Conservation (phyloP, 2,888 invertebrate genomes). For the Dasypogon diadema region DNA sequence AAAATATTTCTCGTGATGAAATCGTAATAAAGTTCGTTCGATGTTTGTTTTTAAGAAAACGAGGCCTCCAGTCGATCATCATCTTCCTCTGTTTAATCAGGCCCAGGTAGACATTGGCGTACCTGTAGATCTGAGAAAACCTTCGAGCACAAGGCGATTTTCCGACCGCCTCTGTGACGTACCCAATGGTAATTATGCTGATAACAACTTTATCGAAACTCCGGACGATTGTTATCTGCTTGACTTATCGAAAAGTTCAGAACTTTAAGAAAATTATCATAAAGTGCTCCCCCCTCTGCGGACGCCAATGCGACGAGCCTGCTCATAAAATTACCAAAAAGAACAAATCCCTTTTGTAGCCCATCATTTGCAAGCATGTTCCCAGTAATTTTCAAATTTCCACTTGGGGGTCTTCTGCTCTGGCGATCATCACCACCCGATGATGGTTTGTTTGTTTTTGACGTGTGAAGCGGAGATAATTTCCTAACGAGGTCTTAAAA, state of each 20-base stretch:
- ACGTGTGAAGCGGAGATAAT: constrained; percentile 52
- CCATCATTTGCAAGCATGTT: constrained; percentile 48
- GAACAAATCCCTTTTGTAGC: constrained; percentile 1
- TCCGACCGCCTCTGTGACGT: constrained; percentile 12
- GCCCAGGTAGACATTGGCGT: constrained; percentile 18
- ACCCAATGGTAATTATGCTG: constrained; percentile 28
- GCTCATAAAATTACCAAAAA: constrained; percentile 1
- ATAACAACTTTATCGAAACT: constrained; percentile 46
- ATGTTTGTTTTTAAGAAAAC: constrained; percentile 37
- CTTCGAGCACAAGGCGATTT: neutral
- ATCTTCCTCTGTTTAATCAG: constrained; percentile 30
- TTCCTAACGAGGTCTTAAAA: constrained; percentile 50
- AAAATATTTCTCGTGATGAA: constrained; percentile 54
- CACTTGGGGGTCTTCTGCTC: constrained; percentile 38
- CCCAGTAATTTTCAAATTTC: constrained; percentile 48
- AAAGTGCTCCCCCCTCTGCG: neutral
- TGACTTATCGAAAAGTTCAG: constrained; percentile 6
- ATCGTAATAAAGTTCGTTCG: constrained; percentile 51
- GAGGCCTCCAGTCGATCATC: constrained; percentile 19
- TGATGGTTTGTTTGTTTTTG: constrained; percentile 54
- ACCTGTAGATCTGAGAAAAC: neutral
- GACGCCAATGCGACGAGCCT: constrained; percentile 14
- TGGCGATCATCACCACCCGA: constrained; percentile 27
- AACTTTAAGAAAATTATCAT: neutral
- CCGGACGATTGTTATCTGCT: neutral